Evolutionary conservation across 2,113 vertebrate species (phyloP).

Genomic region (Paratilapia polleni): DNA sequence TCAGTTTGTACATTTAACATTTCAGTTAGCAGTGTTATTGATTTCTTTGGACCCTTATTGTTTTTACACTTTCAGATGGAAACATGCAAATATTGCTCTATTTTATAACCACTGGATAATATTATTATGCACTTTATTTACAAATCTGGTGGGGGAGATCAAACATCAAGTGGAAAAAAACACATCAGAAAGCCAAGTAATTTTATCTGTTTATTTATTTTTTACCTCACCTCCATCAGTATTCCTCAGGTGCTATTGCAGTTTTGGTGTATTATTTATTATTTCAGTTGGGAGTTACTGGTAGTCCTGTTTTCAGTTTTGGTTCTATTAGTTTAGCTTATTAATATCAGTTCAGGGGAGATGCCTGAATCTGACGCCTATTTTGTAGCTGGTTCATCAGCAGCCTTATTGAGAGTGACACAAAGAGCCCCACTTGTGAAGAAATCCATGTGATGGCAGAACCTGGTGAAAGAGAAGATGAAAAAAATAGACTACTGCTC

Average conservation of each 20-base stretch:
- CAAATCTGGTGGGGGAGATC: too few relatives aligned
- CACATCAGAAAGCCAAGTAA: too few relatives aligned
- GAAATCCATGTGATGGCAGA: slow-evolving; percentile 98
- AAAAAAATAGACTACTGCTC: background rate
- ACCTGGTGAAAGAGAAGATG: slow-evolving; percentile 75
- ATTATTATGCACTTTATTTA: too few relatives aligned
- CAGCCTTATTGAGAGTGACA: slow-evolving; percentile 91
- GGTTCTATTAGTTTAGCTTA: background rate
- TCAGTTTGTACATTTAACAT: slow-evolving; percentile 2
- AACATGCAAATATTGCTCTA: slow-evolving; percentile 34
- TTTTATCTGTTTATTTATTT: too few relatives aligned
- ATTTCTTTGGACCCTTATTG: background rate
- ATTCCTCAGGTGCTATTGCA: background rate
- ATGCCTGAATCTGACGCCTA: background rate
- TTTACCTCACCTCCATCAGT: too few relatives aligned
- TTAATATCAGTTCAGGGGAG: background rate
- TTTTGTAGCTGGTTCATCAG: slow-evolving; percentile 72
- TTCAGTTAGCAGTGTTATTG: slow-evolving; percentile 16
- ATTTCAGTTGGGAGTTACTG: background rate
- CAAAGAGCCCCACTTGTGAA: slow-evolving; percentile 97
- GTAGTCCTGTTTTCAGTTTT: background rate
- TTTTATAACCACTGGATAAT: slow-evolving; percentile 69
- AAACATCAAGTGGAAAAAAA: too few relatives aligned
- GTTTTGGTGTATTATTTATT: background rate
- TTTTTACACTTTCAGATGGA: slow-evolving; percentile 42